Evolutionary conservation across 2,888 invertebrate species (phyloP).

Genomic region (Stomorhina lunata): DNA sequence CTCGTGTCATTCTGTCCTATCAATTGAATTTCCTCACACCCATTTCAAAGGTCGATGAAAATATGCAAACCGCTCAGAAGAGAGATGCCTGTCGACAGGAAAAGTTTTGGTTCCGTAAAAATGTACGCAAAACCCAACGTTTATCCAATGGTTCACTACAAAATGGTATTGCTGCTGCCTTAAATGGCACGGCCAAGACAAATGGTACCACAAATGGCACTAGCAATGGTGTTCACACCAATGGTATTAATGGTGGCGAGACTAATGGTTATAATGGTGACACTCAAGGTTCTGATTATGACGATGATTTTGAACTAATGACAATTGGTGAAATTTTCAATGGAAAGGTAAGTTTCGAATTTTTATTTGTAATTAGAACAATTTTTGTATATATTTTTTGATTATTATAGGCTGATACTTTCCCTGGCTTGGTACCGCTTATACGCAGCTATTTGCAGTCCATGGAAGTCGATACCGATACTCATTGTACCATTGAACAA

Average conservation of each 20-base stretch:
- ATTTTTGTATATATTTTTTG: neutral
- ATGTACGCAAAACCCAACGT: slow-evolving; percentile 81
- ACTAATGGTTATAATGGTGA: slow-evolving; percentile 64
- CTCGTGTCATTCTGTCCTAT: slow-evolving; percentile 97
- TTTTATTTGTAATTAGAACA: neutral
- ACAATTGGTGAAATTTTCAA: slow-evolving; percentile 97
- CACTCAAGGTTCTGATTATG: slow-evolving; percentile 64
- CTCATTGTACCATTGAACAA: slow-evolving; percentile 97
- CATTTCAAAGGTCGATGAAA: slow-evolving; percentile 98
- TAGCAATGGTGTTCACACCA: neutral
- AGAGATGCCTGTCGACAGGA: slow-evolving; percentile 90
- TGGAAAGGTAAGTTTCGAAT: slow-evolving; percentile 84
- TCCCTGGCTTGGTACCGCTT: slow-evolving; percentile 96
- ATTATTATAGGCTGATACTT: slow-evolving; percentile 84
- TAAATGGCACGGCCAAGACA: slow-evolving; percentile 42
- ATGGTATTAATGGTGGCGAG: neutral
- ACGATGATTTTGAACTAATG: slow-evolving; percentile 87
- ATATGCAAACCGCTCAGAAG: slow-evolving; percentile 96
- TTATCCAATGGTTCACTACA: slow-evolving; percentile 29
- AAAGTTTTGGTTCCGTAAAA: slow-evolving; percentile 96
- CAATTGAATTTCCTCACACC: slow-evolving; percentile 97
- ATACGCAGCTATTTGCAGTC: slow-evolving; percentile 96
- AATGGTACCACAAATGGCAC: slow-evolving; percentile 16
- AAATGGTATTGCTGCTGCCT: slow-evolving; percentile 38
- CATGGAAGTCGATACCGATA: slow-evolving; percentile 98